These are phyloP conservation scores for Latrodectus hesperus DNA, from an alignment of 2,888 invertebrate genomes.

Conservation along the genomic window DNA sequence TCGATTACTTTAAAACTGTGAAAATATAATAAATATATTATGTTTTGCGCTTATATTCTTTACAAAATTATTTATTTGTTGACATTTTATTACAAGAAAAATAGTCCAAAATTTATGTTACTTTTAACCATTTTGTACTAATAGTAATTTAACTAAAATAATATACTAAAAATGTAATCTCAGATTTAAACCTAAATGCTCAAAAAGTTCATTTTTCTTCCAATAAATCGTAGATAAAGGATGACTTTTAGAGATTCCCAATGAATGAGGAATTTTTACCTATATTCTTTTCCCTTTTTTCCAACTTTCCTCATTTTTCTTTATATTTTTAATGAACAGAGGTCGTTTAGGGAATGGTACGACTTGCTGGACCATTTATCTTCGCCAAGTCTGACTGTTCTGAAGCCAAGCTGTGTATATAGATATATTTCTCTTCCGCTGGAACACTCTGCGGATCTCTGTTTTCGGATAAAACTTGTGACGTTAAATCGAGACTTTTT, in stretches of 20 bases:
- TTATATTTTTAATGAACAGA: constrained; percentile 48
- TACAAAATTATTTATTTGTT: no score
- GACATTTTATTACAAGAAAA: no score
- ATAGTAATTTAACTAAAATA: no score
- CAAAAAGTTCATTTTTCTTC: constrained; percentile 25
- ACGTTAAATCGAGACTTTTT: no score
- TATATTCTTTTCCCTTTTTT: background rate
- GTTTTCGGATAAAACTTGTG: no score
- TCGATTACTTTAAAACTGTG: no score
- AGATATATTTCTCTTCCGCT: background rate
- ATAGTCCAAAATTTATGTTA: no score
- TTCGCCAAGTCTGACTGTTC: constrained; percentile 41
- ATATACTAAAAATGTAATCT: no score
- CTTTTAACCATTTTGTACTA: no score
- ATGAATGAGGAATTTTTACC: background rate
- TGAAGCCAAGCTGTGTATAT: background rate
- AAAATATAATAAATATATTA: no score
- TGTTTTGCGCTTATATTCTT: no score
- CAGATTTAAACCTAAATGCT: no score
- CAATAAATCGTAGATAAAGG: background rate
- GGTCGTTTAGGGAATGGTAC: constrained; percentile 47
- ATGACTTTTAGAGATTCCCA: constrained; percentile 25
- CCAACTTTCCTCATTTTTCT: background rate
- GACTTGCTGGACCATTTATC: constrained; percentile 54
- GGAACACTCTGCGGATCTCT: background rate